Evolutionary conservation across 23 tunicate species (phyloP).

Genomic region (Ascidia mentula): DNA sequence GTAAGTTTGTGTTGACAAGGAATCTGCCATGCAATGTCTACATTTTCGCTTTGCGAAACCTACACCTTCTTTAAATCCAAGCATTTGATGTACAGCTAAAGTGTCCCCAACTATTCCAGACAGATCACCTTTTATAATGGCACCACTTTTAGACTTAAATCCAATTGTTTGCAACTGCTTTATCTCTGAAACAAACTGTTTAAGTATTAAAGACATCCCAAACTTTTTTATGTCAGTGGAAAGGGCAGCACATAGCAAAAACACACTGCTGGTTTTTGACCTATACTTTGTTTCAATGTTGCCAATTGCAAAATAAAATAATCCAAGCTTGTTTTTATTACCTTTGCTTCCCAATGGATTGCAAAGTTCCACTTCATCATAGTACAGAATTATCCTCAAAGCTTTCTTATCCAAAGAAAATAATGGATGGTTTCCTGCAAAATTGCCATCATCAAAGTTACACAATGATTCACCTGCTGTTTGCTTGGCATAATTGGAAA

Average conservation of each 20-base stretch:
- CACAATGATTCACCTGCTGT: background rate
- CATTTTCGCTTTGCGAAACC: slow-evolving; percentile 24
- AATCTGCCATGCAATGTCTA: background rate
- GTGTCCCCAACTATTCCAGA: slow-evolving; percentile 18
- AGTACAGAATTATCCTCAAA: slow-evolving; percentile 11
- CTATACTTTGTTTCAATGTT: slow-evolving; percentile 10
- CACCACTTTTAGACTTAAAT: background rate
- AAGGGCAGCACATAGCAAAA: background rate
- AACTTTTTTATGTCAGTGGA: background rate
- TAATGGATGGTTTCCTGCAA: too few species aligned
- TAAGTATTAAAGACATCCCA: background rate
- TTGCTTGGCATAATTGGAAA: background rate
- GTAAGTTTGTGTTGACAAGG: background rate
- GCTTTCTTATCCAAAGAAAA: background rate
- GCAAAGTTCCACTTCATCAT: slow-evolving; percentile 23
- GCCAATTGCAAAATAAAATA: slow-evolving; percentile 1
- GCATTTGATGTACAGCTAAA: slow-evolving; percentile 15
- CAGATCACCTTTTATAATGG: slow-evolving; percentile 10
- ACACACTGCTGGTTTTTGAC: background rate
- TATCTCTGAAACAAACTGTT: slow-evolving; percentile 1
- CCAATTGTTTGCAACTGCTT: slow-evolving; percentile 7
- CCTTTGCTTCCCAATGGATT: slow-evolving; percentile 12
- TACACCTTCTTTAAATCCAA: slow-evolving; percentile 27
- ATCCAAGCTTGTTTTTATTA: slow-evolving; percentile 1
- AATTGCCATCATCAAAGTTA: slow-evolving; percentile 19